Base-by-base conservation (phyloP, 2,888 invertebrate species). In the Dione juno region DNA sequence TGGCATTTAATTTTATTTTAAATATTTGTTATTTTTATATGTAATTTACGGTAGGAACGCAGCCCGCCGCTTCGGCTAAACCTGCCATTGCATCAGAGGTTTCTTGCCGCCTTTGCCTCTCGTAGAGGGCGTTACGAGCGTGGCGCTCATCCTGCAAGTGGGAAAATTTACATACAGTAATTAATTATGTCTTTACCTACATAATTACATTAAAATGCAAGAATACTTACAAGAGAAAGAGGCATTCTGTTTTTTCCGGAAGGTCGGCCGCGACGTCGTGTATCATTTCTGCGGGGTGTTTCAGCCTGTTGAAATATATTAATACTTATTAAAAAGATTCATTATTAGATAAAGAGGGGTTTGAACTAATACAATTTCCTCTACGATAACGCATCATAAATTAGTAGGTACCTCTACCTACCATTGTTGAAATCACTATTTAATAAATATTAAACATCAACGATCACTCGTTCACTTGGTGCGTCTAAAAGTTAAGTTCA, bases 51-150 rank as follows among this genome's bases (percentile, higher is more conserved):
- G n/a, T n/a, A 16, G 16, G 45, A 45, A 6, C 45, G 45, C 82
- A 83, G 2, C 80, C 73, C 0, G 78, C 77, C 14, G 82, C 84
- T 59, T 78, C 77, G 0, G 83, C 81, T 0, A 88, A 69, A 7
- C 82, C 74, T 0, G 74, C 58, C 76, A 83, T 80, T 0, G 82
- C 84, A 21, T 81, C 80, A 2, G 86, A 79, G 1, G 78, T 79
- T 57, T 84, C 84, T 28, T 77, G 74, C 11, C 87, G 79, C 13
- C 86, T 78, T 75, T 85, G 84, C 43, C 82, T 79, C 68, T 87
- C 87, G 53, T 87, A 88, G 7, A 78, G 81, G 0, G 87, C 84
- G 41, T 87, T 88, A 10, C 87, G 81, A 1, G 84, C 84, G 2
- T 85, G 82, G 1, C 82, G 74, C 66, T 88, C 83, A 43, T 79